Base-by-base conservation (phyloP, 2,797 vertebrate genomes). In the Gouania willdenowi region DNA sequence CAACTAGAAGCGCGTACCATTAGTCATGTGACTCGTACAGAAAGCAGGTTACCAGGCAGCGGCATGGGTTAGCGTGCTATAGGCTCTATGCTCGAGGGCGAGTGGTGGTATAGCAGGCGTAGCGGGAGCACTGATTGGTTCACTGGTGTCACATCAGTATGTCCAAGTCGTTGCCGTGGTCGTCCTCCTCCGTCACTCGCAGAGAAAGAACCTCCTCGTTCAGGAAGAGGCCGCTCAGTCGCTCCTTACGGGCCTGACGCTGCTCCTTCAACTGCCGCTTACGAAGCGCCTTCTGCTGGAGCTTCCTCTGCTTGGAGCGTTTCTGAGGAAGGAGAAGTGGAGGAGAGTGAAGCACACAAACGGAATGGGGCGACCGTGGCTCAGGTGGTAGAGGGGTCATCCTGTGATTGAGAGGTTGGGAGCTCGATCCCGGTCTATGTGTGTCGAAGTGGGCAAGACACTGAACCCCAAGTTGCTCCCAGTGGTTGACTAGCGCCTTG, bases 221-320 rank as follows among this genome's bases (percentile, higher is more conserved):
- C 28, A 97, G 91, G 62, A 99, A 99, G 26, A 99, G 91, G 32
- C 97, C 97, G 11, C 97, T 99, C 40, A 98, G 91, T 36, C 88
- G 89, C 76, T 98, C 96, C 79, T 98, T 99, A 29, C 94, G 90
- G 4, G 94, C 96, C 79, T 99, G 97, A 33, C 96, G 90, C 75
- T 99, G 96, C 45, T 98, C 96, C 46, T 99, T 99, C 69, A 98
- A 86, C 75, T 98, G 97, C 5, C 93, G 89, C 84, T 97, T 98
- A 26, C 96, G 87, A 17, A 98, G 82, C 5, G 95, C 94, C 74
- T 98, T 99, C 83, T 99, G 97, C 74, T 98, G 97, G 9, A 99
- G 87, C 44, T 99, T 98, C 4, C 96, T 87, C 47, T 99, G 95
- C 67, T 98, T 98, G 2, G 96, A 99, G 29, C 97, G 92, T 75